Evolutionary conservation across 2,113 vertebrate species (phyloP).

Genomic region (Ornithorhynchus anatinus): DNA sequence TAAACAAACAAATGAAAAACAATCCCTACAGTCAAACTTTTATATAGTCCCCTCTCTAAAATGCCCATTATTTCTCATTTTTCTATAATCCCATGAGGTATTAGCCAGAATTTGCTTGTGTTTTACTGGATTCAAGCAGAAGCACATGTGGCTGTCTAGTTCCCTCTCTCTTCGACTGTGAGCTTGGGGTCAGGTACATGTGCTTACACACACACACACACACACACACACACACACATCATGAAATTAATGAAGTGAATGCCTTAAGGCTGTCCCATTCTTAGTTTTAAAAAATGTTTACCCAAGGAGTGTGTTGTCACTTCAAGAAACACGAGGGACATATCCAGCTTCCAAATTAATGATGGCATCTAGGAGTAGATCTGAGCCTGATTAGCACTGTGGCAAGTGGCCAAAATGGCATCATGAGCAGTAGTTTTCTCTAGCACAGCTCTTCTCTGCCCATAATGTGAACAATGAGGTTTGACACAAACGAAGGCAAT

Average conservation of each 20-base stretch:
- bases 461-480: no score
- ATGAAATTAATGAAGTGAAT: background rate
- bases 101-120: background rate
- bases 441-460: background rate
- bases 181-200: background rate
- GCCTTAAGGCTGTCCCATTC: background rate
- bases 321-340: background rate
- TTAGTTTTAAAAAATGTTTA: background rate
- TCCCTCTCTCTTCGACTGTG: background rate
- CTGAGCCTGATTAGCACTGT: background rate
- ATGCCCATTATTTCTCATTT: no score
- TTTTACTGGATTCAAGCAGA: background rate
- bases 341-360: background rate
- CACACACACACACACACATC: no score
- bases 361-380: background rate
- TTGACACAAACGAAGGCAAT: no score
- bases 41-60: no score
- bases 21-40: no score
- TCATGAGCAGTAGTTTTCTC: background rate
- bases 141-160: background rate
- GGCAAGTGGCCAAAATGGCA: background rate
- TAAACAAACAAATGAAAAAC: no score
- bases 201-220: no score
- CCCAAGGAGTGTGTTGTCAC: background rate
- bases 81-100: no score